Percentiles rank a stretch among this genome's conserved stretches.
Conservation (phyloP, 1,140 invertebrate genomes). For the Drosophila punjabiensis region DNA sequence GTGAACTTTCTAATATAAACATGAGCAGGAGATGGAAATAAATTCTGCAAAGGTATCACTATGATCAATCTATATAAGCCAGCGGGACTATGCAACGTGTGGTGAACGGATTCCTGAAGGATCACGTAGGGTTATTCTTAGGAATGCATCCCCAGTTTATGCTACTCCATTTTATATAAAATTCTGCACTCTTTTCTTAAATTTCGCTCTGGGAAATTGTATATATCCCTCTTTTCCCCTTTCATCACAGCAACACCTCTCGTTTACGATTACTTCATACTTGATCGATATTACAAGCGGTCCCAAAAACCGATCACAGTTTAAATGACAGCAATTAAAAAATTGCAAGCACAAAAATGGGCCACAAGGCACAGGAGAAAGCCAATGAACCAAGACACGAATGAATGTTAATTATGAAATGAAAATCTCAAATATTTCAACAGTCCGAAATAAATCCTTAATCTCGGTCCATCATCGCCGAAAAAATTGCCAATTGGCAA, state of each 20-base stretch:
- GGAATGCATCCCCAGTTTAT: background rate
- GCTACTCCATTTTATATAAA: background rate
- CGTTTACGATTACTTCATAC: slow-evolving; percentile 4
- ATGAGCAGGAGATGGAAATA: slow-evolving; percentile 4
- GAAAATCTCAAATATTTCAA: slow-evolving; percentile 45
- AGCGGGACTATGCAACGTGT: background rate
- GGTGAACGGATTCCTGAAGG: background rate
- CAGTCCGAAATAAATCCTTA: slow-evolving; percentile 48
- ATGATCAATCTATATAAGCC: background rate
- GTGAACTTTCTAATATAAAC: slow-evolving; percentile 33
- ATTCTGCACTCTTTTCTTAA: background rate
- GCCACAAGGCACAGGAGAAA: slow-evolving; percentile 40
- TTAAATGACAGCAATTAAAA: slow-evolving; percentile 60
- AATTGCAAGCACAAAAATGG: slow-evolving; percentile 22
- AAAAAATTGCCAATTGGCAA: slow-evolving; percentile 48
- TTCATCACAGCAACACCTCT: background rate
- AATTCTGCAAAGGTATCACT: background rate
- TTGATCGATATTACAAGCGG: slow-evolving; percentile 37
- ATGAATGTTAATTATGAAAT: slow-evolving; percentile 65
- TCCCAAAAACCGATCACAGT: slow-evolving; percentile 20
- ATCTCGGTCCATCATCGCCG: slow-evolving; percentile 51
- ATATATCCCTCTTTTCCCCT: background rate
- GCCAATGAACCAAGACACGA: slow-evolving; percentile 12
- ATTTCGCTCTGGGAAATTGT: background rate
- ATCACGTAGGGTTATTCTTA: no score